Percentiles rank a stretch among this genome's conserved stretches.
Evolutionary conservation across 1,140 invertebrate species (phyloP).

Genomic region (Sycophaga agraensis): DNA sequence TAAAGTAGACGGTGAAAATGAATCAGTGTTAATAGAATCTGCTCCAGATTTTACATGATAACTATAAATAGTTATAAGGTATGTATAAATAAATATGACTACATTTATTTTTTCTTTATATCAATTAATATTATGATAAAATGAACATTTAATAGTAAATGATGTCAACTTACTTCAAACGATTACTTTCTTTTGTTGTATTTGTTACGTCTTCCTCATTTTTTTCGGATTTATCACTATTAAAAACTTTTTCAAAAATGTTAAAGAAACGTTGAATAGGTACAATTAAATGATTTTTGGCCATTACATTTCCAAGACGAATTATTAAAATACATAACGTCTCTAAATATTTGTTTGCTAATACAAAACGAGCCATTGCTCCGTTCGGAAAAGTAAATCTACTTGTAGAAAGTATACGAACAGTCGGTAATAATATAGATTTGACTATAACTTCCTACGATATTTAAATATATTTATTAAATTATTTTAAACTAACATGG

Average conservation of each 20-base stretch:
- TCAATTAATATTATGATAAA: no score
- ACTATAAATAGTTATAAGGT: not conserved
- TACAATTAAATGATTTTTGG: conserved; percentile 73
- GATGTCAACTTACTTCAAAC: conserved; percentile 10
- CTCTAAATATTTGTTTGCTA: conserved; percentile 80
- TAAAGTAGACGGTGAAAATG: conserved; percentile 57
- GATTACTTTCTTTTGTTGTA: conserved; percentile 9
- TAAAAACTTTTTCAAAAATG: conserved; percentile 81
- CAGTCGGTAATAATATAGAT: conserved; percentile 75
- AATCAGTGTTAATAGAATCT: conserved; percentile 46
- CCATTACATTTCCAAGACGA: conserved; percentile 82
- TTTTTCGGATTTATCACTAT: conserved; percentile 41
- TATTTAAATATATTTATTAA: conserved; percentile 9
- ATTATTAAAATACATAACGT: conserved; percentile 76
- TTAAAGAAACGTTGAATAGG: conserved; percentile 73
- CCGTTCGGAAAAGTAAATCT: conserved; percentile 80
- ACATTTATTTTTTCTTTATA: no score
- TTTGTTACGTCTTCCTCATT: conserved; percentile 20
- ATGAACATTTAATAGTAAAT: no score
- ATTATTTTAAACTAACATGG: not conserved
- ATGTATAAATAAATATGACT: no score
- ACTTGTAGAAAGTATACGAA: conserved; percentile 72
- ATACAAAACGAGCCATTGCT: conserved; percentile 66
- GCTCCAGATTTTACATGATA: not conserved
- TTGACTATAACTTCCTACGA: conserved; percentile 71